Base-by-base conservation (phyloP, 1,140 invertebrate species). In the Metaphire vulgaris region DNA sequence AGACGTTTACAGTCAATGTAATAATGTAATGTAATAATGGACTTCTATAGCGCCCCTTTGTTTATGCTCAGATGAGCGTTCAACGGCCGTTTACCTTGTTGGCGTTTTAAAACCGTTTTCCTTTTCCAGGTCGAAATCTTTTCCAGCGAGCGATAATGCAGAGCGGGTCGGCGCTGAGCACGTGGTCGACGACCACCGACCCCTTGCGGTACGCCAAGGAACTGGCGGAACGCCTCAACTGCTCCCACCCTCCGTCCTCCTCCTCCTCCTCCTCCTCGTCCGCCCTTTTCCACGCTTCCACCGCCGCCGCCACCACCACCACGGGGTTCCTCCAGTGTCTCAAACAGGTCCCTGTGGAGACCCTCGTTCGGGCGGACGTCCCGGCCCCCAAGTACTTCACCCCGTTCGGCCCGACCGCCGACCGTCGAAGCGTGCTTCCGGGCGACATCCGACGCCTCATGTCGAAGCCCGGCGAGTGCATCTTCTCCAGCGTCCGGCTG, bases 111-210 rank as follows among this genome's bases (percentile, higher is more conserved):
- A n/a, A n/a, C n/a, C n/a, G n/a, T n/a, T n/a, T n/a, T n/a, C n/a
- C n/a, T n/a, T n/a, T 87, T 89, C 0, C 88, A 94, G 93, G 92
- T 82, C 92, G 29, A 21, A 76, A 56, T 14, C 89, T 98, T 41
- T 98, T 98, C 85, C 93, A 97, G 84, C 91, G 95, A 80, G 93
- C 93, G 2, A 91, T 98, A 75, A 88, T 98, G 31, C 95, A 97
- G 92, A 95, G 93, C 30, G 96, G 96, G 0, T 96, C 95, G 26
- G 95, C 95, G 0, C 88, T 98, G 33, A 93, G 93, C 79, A 94
- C 93, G 0, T 97, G 93, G 94, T 95, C 95, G 0, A 86, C 97
- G 77, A 92, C 95, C 72, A 90, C 92, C 79, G 92, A 95, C 80
- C 93, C 95, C 0, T 90, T 91, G 74, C 90, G 91, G 81, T 95